Evolutionary conservation across 2,113 vertebrate species (phyloP), one percentile per base, ranked within the genome.

Genomic region (Eubucco bourcierii): DNA sequence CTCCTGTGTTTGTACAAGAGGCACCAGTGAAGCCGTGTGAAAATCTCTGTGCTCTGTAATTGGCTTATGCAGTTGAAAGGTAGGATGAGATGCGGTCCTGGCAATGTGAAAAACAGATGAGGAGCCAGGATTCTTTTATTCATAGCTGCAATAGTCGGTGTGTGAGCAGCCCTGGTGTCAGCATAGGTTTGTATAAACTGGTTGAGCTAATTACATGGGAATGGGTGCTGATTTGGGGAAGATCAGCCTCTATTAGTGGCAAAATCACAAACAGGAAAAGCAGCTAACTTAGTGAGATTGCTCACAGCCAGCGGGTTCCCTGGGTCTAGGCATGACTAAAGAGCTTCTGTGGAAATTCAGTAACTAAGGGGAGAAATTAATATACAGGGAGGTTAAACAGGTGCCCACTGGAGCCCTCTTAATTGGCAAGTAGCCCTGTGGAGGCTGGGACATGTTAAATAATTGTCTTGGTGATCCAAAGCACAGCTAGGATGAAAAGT

Each of bases 321-420:
- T 41, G 53, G 24, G 56, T 93, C 41, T 56, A 47, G 78, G 31
- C 75, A 83, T 80, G 75, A 89, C 71, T 84, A 67, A 79, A 80
- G 70, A 88, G 77, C 75, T 93, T 84, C 87, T 76, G 47, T 41
- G 68, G 67, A 84, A 84, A 93, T 92, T 90, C 60, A 80, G 78
- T 46, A 92, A 41, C 28, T 64, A 47, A 79, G 52, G 23, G 76
- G 46, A 82, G 63, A 87, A 87, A 82, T 66, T 33, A 84, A 72
- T 76, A 59, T 20, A 60, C n/a, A 59, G 10, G 16, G 58, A 90
- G 60, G 84, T 93, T 92, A 95, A 95, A 93, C 64, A 70, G 64
- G 64, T 37, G 0, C 52, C 33, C 1, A 15, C 50, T 84, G 71
- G 55, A 93, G 63, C 52, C 5, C 56, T 92, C 70, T 85, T 93